Percentiles rank a stretch among this genome's conserved stretches.
phyloP scores from a whole-genome alignment of 2,797 vertebrate species.

The Sebastes diaconus region DNA sequence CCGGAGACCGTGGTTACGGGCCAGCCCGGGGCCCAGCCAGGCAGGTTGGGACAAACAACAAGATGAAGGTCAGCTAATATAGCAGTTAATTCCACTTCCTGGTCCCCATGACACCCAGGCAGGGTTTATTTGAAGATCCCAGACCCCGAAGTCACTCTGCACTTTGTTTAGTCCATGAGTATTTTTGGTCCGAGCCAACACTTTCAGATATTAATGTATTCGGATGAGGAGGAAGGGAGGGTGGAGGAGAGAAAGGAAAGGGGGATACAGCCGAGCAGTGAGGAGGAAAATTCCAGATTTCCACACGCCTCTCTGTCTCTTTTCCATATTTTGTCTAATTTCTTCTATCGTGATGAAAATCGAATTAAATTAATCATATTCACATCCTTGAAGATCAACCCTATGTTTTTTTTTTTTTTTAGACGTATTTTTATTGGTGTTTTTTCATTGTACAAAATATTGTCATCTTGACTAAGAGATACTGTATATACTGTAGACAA shows the following conservation, averaged over 20 bases:
- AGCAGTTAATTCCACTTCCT: conserved; percentile 93
- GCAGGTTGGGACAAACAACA: conserved; percentile 94
- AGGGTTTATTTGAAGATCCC: conserved; percentile 99
- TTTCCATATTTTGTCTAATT: not conserved
- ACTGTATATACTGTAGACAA: too few species aligned
- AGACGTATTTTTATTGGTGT: not conserved
- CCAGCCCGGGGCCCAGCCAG: conserved; percentile 88
- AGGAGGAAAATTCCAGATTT: conserved; percentile 31
- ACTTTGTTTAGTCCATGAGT: conserved; percentile 89
- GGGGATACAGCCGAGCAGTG: not conserved
- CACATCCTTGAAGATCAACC: not conserved
- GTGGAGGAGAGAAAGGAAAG: conserved; percentile 1
- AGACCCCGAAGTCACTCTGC: conserved; percentile 92
- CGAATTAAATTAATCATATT: not conserved
- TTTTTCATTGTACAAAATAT: too few species aligned
- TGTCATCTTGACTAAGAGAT: too few species aligned
- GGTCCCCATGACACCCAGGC: conserved; percentile 96
- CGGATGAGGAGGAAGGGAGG: conserved; percentile 72
- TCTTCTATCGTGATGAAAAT: not conserved
- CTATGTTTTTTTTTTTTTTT: not conserved
- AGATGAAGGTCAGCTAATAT: conserved; percentile 99
- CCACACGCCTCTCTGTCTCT: not conserved
- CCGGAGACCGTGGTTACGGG: conserved; percentile 96
- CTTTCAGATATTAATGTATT: conserved; percentile 95
- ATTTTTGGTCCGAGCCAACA: conserved; percentile 85